Conservation (phyloP, 2,113 vertebrate species). For the Mus pahari region DNA sequence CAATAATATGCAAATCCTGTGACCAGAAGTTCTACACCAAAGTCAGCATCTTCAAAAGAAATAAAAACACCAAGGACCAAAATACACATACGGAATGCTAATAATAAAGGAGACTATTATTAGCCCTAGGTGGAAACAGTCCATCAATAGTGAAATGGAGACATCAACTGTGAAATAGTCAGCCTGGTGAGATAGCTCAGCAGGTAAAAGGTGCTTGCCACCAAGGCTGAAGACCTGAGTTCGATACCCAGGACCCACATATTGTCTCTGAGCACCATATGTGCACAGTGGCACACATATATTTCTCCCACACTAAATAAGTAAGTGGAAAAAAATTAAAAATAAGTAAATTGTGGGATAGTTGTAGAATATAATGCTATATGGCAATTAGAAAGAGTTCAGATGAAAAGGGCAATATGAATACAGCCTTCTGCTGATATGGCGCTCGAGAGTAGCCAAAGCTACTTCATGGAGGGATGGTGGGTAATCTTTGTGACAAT, state of each 20-base stretch:
- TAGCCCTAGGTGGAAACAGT: neutral
- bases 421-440: neutral
- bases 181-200: neutral
- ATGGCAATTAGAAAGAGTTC: neutral
- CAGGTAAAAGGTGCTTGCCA: neutral
- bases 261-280: neutral
- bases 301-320: neutral
- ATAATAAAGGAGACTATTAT: neutral
- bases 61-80: neutral
- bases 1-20: neutral
- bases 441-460: neutral
- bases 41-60: slow-evolving; percentile 39
- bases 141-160: too few species aligned
- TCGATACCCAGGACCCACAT: neutral
- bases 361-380: neutral
- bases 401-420: neutral
- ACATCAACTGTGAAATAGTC: too few species aligned
- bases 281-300: neutral
- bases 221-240: neutral
- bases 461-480: neutral
- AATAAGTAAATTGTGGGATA: neutral
- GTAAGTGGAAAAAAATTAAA: neutral
- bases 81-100: neutral
- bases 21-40: neutral
- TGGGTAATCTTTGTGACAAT: neutral